These are phyloP conservation scores for Gerris lacustris DNA, from an alignment of 2,888 invertebrate species.

Conservation along the genomic window DNA sequence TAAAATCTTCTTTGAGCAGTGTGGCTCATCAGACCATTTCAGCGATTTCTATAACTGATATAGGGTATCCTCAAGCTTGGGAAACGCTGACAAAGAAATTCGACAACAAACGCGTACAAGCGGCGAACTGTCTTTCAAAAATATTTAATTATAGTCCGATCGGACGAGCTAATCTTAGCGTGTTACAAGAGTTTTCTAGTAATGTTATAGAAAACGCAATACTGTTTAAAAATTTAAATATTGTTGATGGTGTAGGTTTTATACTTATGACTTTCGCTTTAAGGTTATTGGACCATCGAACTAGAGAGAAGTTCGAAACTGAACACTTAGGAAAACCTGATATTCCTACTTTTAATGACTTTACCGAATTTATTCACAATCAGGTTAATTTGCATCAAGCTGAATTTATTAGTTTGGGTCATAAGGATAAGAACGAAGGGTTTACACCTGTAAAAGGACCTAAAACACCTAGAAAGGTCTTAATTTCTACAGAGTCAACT, in stretches of 20 bases:
- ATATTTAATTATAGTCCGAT: constrained; percentile 9
- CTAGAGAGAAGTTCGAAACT: too few relatives aligned
- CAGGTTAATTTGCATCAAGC: too few relatives aligned
- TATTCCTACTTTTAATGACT: too few relatives aligned
- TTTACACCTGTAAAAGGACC: background rate
- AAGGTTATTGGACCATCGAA: too few relatives aligned
- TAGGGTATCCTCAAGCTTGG: constrained; percentile 10
- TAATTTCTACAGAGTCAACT: constrained; percentile 4
- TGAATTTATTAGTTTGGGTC: too few relatives aligned
- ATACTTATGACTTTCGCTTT: too few relatives aligned
- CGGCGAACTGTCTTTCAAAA: constrained; percentile 4
- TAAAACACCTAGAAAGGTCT: background rate
- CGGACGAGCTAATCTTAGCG: background rate
- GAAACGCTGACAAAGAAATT: background rate
- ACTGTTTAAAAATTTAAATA: background rate
- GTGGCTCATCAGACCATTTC: background rate
- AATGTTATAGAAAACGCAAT: background rate
- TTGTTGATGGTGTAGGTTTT: too few relatives aligned
- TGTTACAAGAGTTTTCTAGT: constrained; percentile 4
- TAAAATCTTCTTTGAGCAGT: constrained; percentile 8
- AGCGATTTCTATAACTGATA: constrained; percentile 8
- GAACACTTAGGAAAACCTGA: too few relatives aligned
- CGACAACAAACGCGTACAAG: constrained; percentile 9
- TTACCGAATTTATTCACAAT: too few relatives aligned
- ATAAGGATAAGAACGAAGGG: too few relatives aligned